Base-by-base conservation (phyloP, 2,113 vertebrate genomes). In the Eulacestoma nigropectus region DNA sequence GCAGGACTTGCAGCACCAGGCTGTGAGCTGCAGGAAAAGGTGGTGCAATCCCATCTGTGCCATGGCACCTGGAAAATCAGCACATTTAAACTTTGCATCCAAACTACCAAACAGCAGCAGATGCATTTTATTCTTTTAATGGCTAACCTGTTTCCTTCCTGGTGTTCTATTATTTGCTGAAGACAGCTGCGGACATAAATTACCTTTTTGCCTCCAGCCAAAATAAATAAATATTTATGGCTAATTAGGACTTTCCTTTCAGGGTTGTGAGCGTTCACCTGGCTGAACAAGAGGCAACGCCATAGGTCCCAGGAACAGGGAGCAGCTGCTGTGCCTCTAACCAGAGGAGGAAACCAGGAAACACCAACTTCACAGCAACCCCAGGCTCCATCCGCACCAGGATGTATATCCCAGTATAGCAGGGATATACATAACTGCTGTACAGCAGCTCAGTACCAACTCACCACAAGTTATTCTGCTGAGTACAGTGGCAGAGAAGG, bases 261-360 rank as follows among this genome's bases (percentile, higher is more conserved):
- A 33, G 13, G 6, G 8, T 3, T 52, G 46, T 2, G 50, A 76
- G 50, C 0, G 0, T 39, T 81, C 59, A 73, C 67, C 37, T 65
- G 37, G 9, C 68, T 29, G 25, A 84, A n/a, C 20, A 30, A 47
- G 19, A 56, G 35, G 39, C 29, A 56, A 37, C 0, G 0, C 33
- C 1, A 0, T 5, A 9, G 1, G 1, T 46, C 29, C 33, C 29
- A 47, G 41, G 56, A 76, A 20, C 0, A 1, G 41, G 32, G 22
- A 29, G 23, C 30, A 29, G 37, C 75, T 4, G 0, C 70, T 72
- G 49, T 4, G 6, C 65, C 44, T 82, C 50, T 27, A 37, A 39
- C 9, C 42, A 29, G 53, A 53, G 41, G 29, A 86, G 10, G 49
- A 88, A 79, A 90, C 23, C 46, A 39, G 79, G 16, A 86, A 77